phyloP scores from a whole-genome alignment of 92 coral and sea anemone genomes.

The Siderastrea radians region DNA sequence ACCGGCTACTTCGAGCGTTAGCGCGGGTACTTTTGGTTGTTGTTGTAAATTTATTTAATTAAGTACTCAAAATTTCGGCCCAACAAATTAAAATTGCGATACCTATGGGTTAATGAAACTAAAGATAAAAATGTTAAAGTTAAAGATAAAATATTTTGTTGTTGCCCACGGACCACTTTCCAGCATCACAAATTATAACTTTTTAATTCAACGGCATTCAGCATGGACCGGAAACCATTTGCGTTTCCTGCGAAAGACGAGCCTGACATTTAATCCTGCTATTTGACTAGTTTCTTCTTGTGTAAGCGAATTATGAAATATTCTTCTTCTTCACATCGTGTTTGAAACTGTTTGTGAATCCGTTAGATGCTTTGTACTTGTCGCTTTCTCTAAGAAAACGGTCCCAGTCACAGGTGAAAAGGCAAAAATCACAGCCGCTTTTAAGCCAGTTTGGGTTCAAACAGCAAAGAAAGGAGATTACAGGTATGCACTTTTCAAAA shows the following conservation, averaged over 20 bases:
- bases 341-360: slow-evolving; percentile 24
- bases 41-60: neutral
- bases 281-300: slow-evolving; percentile 10
- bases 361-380: slow-evolving; percentile 14
- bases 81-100: neutral
- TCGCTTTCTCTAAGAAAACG: slow-evolving; percentile 24
- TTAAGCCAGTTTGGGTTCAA: slow-evolving; percentile 36
- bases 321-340: slow-evolving; percentile 18
- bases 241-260: neutral
- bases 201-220: neutral
- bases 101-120: neutral
- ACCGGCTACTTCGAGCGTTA: slow-evolving; percentile 9
- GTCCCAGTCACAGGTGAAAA: slow-evolving; percentile 32
- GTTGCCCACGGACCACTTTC: slow-evolving; percentile 1
- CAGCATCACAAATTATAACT: slow-evolving; percentile 5
- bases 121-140: neutral
- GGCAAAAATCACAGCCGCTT: slow-evolving; percentile 24
- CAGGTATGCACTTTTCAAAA: slow-evolving; percentile 24
- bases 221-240: slow-evolving; percentile 11
- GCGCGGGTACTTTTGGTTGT: slow-evolving; percentile 8
- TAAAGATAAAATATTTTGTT: neutral
- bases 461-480: slow-evolving; percentile 26
- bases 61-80: neutral
- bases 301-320: slow-evolving; percentile 6
- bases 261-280: neutral